phyloP scores from a whole-genome alignment of 2,888 invertebrate genomes.

The Xiphydria camelus region DNA sequence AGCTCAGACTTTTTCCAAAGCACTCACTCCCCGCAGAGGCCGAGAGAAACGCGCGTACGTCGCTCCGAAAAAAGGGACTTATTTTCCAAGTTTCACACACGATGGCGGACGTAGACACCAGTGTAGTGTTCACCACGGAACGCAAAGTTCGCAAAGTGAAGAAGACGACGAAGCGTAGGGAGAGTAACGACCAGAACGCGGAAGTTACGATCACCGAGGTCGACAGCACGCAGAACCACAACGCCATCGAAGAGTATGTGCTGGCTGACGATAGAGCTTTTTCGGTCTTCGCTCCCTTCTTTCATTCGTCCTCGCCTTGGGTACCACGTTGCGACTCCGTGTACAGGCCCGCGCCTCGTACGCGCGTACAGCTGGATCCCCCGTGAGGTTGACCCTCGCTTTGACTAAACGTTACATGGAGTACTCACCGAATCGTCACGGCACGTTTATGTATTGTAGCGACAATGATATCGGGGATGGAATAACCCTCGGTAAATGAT shows the following conservation, averaged over 20 bases:
- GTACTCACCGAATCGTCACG: too few relatives aligned
- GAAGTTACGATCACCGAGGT: slow-evolving; percentile 84
- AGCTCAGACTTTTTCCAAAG: slow-evolving; percentile 12
- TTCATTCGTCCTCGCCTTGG: slow-evolving; percentile 5
- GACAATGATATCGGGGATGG: too few relatives aligned
- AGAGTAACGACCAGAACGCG: slow-evolving; percentile 70
- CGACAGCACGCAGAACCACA: slow-evolving; percentile 68
- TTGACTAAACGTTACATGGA: too few relatives aligned
- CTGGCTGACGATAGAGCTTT: slow-evolving; percentile 59
- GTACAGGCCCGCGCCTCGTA: not conserved
- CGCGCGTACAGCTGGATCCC: too few relatives aligned
- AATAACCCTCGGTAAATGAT: too few relatives aligned
- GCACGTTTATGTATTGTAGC: too few relatives aligned
- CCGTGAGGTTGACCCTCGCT: too few relatives aligned
- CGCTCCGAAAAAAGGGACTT: too few relatives aligned
- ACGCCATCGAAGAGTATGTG: slow-evolving; percentile 83
- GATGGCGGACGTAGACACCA: slow-evolving; percentile 92
- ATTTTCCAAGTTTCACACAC: slow-evolving; percentile 8
- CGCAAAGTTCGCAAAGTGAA: slow-evolving; percentile 89
- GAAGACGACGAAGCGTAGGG: slow-evolving; percentile 82
- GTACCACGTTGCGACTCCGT: slow-evolving; percentile 9
- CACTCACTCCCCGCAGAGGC: not conserved
- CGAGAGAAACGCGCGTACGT: too few relatives aligned
- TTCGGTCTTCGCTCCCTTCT: slow-evolving; percentile 8
- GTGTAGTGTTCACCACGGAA: slow-evolving; percentile 82